Evolutionary conservation across 2,888 invertebrate genomes (phyloP).

Genomic region (Tipula lateralis): DNA sequence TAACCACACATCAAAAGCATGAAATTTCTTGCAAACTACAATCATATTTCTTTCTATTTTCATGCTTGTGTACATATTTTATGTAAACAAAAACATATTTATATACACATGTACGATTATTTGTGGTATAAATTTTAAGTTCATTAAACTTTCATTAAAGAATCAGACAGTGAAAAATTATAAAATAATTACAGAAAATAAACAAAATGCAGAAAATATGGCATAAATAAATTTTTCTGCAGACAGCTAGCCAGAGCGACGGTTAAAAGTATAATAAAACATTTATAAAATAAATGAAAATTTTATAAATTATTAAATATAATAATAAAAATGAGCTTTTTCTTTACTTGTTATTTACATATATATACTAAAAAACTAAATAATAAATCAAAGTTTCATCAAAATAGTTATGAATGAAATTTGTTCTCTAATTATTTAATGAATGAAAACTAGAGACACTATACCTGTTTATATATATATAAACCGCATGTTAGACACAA

Average conservation of each 20-base stretch:
- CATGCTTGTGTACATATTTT: background rate
- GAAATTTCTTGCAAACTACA: background rate
- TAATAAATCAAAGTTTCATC: conserved; percentile 2
- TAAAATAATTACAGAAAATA: conserved; percentile 4
- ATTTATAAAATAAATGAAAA: background rate
- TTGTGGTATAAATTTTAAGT: background rate
- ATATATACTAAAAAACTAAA: background rate
- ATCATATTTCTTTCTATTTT: background rate
- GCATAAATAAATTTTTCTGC: background rate
- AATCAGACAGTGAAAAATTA: conserved; percentile 24
- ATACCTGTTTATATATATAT: background rate
- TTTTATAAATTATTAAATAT: background rate
- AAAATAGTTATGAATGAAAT: background rate
- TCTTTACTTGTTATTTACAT: background rate
- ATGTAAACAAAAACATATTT: background rate
- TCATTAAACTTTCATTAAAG: conserved; percentile 19
- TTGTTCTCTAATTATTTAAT: background rate
- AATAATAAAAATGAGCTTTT: background rate
- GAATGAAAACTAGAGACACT: conserved; percentile 19
- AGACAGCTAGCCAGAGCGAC: background rate
- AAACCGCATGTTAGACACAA: conserved; percentile 11
- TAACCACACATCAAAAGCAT: background rate
- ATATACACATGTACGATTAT: background rate
- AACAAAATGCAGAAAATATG: background rate
- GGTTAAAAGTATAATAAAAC: conserved; percentile 7